Evolutionary conservation across 2,797 vertebrate species (phyloP).

Genomic region (Sorex maritimensis): DNA sequence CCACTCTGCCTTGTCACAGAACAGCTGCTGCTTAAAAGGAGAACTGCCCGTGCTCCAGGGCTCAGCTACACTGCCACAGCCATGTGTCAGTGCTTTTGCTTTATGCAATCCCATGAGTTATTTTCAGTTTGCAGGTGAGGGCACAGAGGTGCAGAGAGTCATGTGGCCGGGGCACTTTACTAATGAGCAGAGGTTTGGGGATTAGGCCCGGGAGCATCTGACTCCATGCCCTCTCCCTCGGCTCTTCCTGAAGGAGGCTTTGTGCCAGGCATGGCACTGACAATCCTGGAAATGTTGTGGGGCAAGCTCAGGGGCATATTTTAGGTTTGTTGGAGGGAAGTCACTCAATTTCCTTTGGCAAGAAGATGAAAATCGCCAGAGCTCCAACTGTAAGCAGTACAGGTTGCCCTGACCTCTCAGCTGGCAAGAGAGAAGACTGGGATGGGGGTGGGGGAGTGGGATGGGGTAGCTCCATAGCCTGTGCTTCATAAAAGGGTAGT

Average conservation of each 20-base stretch:
- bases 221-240: neutral
- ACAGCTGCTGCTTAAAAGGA: neutral
- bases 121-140: neutral
- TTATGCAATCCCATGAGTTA: neutral
- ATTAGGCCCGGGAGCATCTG: neutral
- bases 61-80: neutral
- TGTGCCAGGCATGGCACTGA: neutral
- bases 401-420: neutral
- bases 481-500: conserved; percentile 84
- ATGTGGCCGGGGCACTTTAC: neutral
- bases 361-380: neutral
- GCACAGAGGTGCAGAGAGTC: neutral
- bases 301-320: neutral
- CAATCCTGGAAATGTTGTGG: neutral
- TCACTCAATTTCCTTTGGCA: neutral
- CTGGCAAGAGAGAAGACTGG: rapidly evolving
- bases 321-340: neutral
- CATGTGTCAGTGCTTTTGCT: neutral
- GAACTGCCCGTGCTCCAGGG: neutral
- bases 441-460: too few species aligned
- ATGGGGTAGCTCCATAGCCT: conserved; percentile 79
- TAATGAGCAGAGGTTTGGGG: neutral
- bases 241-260: neutral
- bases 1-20: neutral
- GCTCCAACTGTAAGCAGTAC: too few species aligned